Percentiles rank a stretch among this genome's conserved stretches.
phyloP scores from a whole-genome alignment of 1,140 invertebrate species.

The Drosophila burlai region DNA sequence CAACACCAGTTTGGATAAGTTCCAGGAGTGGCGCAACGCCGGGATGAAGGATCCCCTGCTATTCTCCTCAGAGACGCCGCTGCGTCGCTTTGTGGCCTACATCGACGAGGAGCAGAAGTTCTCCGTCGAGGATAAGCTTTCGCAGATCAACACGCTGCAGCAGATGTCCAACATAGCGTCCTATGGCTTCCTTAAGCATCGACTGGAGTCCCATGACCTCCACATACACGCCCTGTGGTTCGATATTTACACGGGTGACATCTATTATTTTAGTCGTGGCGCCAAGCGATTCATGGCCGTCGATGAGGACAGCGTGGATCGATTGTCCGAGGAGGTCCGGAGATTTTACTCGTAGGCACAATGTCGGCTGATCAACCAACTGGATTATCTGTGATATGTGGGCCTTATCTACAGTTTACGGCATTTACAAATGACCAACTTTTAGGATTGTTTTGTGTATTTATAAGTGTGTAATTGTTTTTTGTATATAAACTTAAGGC shows the following conservation, averaged over 20 bases:
- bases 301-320: conserved; percentile 92
- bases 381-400: conserved; percentile 73
- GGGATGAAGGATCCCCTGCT: conserved; percentile 88
- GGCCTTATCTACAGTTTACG: conserved; percentile 53
- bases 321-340: conserved; percentile 91
- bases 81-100: conserved; percentile 95
- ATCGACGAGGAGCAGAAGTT: conserved; percentile 97
- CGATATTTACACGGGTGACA: conserved; percentile 98
- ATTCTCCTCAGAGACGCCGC: conserved; percentile 94
- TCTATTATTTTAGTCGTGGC: conserved; percentile 95
- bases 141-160: conserved; percentile 97
- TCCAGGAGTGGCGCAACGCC: conserved; percentile 90
- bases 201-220: conserved; percentile 92
- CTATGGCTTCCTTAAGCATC: conserved; percentile 95
- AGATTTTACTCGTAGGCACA: conserved; percentile 90
- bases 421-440: conserved; percentile 64
- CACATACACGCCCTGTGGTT: conserved; percentile 98
- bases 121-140: conserved; percentile 95
- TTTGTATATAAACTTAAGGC: conserved; percentile 74
- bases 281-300: conserved; percentile 92
- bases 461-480: conserved; percentile 70
- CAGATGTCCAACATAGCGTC: conserved; percentile 98
- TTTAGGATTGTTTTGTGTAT: conserved; percentile 57
- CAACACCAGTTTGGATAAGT: conserved; percentile 92
- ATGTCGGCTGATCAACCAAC: not conserved